These are phyloP conservation scores for Harmothoe impar DNA, from an alignment of 2,888 invertebrate genomes.

Conservation along the genomic window DNA sequence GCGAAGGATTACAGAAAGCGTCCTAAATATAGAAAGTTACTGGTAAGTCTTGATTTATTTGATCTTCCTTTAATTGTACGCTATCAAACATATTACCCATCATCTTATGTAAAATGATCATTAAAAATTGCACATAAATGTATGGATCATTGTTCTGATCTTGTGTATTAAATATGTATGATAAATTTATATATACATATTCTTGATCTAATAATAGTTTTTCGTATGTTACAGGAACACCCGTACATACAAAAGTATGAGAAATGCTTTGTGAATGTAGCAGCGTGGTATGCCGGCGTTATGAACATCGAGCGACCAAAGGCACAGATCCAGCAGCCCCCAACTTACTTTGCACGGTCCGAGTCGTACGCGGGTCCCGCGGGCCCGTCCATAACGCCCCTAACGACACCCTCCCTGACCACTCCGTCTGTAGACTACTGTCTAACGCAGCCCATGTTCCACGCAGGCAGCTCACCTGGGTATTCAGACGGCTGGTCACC, in stretches of 20 bases:
- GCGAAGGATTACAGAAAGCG: slow-evolving; percentile 96
- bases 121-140: no score
- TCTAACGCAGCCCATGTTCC: slow-evolving; percentile 46
- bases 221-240: slow-evolving; percentile 86
- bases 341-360: slow-evolving; percentile 45
- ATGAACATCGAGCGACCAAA: slow-evolving; percentile 52
- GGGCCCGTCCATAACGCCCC: neutral
- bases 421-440: slow-evolving; percentile 41
- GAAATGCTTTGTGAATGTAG: slow-evolving; percentile 87
- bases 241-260: slow-evolving; percentile 93
- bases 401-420: slow-evolving; percentile 31
- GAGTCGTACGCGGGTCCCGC: slow-evolving; percentile 47
- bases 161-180: no score
- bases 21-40: slow-evolving; percentile 95
- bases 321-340: slow-evolving; percentile 54
- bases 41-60: slow-evolving; percentile 84
- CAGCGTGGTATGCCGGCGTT: slow-evolving; percentile 88
- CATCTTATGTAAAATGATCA: no score
- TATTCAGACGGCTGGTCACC: slow-evolving; percentile 54
- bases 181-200: no score
- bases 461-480: neutral
- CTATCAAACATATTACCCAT: no score
- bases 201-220: neutral
- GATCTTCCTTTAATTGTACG: no score
- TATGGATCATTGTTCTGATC: no score